Evolutionary conservation across 2,797 vertebrate species (phyloP).

Genomic region (Cynopterus sphinx): DNA sequence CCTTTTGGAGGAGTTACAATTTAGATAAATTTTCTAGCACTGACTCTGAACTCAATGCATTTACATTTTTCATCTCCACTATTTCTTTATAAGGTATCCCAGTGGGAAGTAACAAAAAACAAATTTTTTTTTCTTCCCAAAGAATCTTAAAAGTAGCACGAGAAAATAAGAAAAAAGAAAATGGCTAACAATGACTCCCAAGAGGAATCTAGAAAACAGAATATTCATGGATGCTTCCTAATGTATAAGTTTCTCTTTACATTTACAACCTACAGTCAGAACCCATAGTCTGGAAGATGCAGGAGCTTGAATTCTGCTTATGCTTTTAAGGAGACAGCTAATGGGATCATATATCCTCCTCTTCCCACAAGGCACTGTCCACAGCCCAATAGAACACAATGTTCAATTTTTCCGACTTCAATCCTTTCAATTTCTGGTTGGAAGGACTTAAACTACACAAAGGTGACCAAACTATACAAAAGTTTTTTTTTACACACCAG

Average conservation of each 20-base stretch:
- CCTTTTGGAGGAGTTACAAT: slow-evolving; percentile 38
- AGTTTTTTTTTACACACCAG: background rate
- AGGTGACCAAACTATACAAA: background rate
- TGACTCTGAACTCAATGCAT: slow-evolving; percentile 61
- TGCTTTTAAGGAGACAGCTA: slow-evolving; percentile 58
- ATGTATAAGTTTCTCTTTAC: slow-evolving; percentile 60
- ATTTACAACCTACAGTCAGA: slow-evolving; percentile 66
- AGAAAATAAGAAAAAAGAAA: slow-evolving; percentile 84
- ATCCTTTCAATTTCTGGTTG: background rate
- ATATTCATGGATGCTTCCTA: slow-evolving; percentile 75
- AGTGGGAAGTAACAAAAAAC: slow-evolving; percentile 74
- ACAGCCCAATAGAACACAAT: background rate
- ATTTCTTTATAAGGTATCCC: slow-evolving; percentile 76
- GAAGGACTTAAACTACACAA: background rate
- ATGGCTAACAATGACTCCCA: slow-evolving; percentile 76
- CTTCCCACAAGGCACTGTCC: slow-evolving; percentile 6
- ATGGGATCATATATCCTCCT: slow-evolving; percentile 31
- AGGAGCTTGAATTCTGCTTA: slow-evolving; percentile 45
- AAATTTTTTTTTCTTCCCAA: slow-evolving; percentile 30
- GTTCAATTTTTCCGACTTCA: background rate
- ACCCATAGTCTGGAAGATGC: slow-evolving; percentile 50
- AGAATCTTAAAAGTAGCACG: slow-evolving; percentile 77
- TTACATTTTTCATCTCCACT: slow-evolving; percentile 48
- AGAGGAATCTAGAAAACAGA: slow-evolving; percentile 64
- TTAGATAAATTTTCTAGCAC: slow-evolving; percentile 64